Conservation (phyloP, 2,113 vertebrate genomes). For the Gorilla gorilla region DNA sequence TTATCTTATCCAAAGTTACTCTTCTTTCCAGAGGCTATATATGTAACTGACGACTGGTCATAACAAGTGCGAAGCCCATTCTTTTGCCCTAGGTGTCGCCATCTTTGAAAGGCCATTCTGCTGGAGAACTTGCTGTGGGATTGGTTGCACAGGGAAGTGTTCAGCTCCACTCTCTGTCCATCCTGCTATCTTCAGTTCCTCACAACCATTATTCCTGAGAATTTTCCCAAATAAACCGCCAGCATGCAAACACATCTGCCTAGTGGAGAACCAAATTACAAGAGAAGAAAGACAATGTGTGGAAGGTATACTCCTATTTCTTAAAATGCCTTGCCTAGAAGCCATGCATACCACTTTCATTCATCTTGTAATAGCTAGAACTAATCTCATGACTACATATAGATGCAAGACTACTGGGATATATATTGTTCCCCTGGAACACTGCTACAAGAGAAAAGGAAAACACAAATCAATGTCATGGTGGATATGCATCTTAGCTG, state of each 20-base stretch:
- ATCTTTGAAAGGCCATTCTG: not conserved
- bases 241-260: not conserved
- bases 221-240: not conserved
- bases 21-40: not conserved
- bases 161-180: not conserved
- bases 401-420: not conserved
- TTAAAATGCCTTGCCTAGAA: not conserved
- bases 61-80: not conserved
- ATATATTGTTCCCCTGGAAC: not conserved
- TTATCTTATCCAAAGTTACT: not conserved
- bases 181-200: not conserved
- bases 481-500: not conserved
- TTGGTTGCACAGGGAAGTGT: not conserved
- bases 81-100: not conserved
- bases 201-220: not conserved
- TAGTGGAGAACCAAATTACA: not conserved
- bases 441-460: not conserved
- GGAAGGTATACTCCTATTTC: not conserved
- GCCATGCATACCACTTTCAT: not conserved
- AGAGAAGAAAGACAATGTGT: not conserved
- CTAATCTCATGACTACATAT: not conserved
- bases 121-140: fast-evolving
- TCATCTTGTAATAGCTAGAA: not conserved
- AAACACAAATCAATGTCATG: not conserved
- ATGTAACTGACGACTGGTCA: not conserved